Conservation (phyloP, 2,113 vertebrate species). For the Scopus umbretta region DNA sequence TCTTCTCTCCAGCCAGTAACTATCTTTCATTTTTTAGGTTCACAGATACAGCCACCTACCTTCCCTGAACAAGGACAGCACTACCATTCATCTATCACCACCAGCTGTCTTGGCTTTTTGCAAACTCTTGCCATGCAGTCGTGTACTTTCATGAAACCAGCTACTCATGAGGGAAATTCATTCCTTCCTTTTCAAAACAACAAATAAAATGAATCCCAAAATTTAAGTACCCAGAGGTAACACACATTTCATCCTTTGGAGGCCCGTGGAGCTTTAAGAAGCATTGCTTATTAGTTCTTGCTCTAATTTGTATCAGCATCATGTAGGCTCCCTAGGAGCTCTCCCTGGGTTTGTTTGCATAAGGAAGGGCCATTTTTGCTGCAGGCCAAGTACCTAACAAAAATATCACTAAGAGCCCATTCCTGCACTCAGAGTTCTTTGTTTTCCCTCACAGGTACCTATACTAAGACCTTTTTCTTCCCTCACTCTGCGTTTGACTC, state of each 20-base stretch:
- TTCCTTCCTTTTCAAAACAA: neutral
- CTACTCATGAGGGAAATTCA: neutral
- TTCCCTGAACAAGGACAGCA: neutral
- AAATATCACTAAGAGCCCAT: neutral
- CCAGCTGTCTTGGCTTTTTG: neutral
- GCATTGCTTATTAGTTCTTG: neutral
- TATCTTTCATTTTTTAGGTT: slow-evolving; percentile 34
- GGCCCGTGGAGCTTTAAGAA: neutral
- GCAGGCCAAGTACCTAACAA: neutral
- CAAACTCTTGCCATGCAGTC: neutral
- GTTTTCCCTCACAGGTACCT: neutral
- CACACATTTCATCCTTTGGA: neutral
- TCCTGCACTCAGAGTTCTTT: neutral
- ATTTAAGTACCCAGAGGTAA: neutral
- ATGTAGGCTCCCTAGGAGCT: neutral
- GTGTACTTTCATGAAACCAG: neutral
- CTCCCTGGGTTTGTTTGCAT: neutral
- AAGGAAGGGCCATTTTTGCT: neutral
- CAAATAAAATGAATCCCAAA: neutral
- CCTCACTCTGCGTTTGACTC: neutral
- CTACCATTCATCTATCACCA: neutral
- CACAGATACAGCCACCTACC: slow-evolving; percentile 40
- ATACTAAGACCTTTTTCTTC: neutral
- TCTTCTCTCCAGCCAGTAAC: slow-evolving; percentile 43
- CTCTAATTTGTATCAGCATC: neutral